Evolutionary conservation across 2,113 vertebrate genomes (phyloP), one percentile per base, ranked within the genome.

Genomic region (Oxygymnocypris stewartii): DNA sequence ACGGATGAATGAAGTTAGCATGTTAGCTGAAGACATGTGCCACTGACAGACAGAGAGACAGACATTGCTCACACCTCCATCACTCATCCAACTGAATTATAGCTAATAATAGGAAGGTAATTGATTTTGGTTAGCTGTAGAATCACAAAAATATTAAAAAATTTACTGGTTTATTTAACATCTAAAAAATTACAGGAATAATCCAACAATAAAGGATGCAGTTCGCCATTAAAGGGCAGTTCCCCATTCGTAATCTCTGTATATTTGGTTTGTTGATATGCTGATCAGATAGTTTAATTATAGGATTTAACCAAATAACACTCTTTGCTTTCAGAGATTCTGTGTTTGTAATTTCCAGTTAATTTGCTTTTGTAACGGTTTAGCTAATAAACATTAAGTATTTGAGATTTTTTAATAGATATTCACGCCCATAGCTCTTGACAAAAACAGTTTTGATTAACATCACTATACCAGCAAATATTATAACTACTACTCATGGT

Each of bases 11-110:
- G 25, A 83, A 71, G 49, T 74, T 59, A 74, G 82, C 82, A 59
- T 74, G 69, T 28, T 74, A 84, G 67, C 82, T 42, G 20, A 16
- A 74, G 35, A 74, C 82, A 84, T 84, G 82, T 84, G 82, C 47
- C 25, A 65, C 20, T 69, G 74, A 57, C 42, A 63, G 35, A 40
- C 4, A 40, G 71, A 51, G 25, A 63, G 63, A 35, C 74, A 86
- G 76, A 31, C 2, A 6, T n/a, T 23, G 42, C 14, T 51, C 25
- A 69, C 42, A 28, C 47, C 14, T 31, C 3, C 49, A 54, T 78
- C n/a, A 54, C 76, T 31, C 2, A 7, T 6, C 2, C 25, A 7
- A 14, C 5, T 67, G 13, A 3, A 25, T 67, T 16, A 14, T 3
- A 13, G 14, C 13, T 28, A 31, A 13, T 67, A 31, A 6, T 31